These are phyloP conservation scores for Helicoverpa assulta DNA, from an alignment of 2,888 invertebrate species.

Conservation along the genomic window DNA sequence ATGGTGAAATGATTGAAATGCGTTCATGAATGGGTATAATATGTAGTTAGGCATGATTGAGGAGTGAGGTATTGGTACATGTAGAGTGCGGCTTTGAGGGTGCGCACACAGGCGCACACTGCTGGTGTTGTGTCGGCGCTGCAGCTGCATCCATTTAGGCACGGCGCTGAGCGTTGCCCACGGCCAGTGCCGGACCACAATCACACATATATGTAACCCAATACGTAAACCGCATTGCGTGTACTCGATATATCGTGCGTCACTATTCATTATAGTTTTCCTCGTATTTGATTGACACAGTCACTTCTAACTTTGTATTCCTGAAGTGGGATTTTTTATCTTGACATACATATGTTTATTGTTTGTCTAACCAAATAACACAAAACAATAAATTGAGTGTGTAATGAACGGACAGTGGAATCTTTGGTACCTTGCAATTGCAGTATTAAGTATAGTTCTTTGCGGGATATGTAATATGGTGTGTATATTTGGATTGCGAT, in stretches of 20 bases:
- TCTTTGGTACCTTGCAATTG: too few species aligned
- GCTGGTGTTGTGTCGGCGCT: constrained; percentile 24
- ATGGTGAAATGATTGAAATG: background rate
- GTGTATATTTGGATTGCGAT: too few species aligned
- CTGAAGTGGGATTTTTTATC: constrained; percentile 9
- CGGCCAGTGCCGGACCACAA: constrained; percentile 66
- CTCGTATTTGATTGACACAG: constrained; percentile 43
- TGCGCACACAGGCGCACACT: constrained; percentile 31
- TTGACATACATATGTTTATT: background rate
- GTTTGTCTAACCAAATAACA: too few species aligned
- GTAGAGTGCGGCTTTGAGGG: constrained; percentile 23
- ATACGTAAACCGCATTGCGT: constrained; percentile 69
- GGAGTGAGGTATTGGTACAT: too few species aligned
- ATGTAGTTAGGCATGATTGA: too few species aligned
- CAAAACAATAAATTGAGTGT: too few species aligned
- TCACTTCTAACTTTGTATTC: constrained; percentile 16
- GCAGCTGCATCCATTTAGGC: constrained; percentile 60
- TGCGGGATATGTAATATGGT: too few species aligned
- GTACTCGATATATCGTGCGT: constrained; percentile 50
- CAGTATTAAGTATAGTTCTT: too few species aligned
- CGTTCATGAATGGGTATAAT: too few species aligned
- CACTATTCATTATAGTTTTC: constrained; percentile 52
- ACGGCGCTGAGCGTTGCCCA: constrained; percentile 58
- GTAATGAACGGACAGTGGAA: too few species aligned
- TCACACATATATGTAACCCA: constrained; percentile 67